Base-by-base conservation (phyloP, 2,888 invertebrate species). In the Cheilosia urbana region DNA sequence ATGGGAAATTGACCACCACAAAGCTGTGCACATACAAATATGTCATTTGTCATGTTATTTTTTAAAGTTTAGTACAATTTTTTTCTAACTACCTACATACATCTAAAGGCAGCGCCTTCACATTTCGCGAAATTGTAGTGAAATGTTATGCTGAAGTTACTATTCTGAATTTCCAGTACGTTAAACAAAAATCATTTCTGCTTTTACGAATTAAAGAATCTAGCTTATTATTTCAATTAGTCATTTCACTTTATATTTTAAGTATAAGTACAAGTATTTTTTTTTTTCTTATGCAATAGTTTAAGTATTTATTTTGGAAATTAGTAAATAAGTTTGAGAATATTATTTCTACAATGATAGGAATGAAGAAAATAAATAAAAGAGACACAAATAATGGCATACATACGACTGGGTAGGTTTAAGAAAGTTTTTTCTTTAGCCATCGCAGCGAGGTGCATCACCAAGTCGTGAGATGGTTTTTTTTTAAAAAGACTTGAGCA, bases 161-260 rank as follows among this genome's bases (percentile, higher is more conserved):
- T 58, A n/a, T 62, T 73, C 55, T 77, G 71, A 72, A 57, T 72
- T 19, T 76, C 45, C 21, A 47, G 11, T 53, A 71, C 53, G 21
- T 37, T 2, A 21, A 63, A 27, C 27, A 40, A 27, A 51, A 62
- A 42, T 17, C 19, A 51, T 47, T 84, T 79, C 42, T 66, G 73
- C 66, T 76, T 84, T 71, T 47, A 45, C 7, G 17, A 51, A 37
- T 27, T 47, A 45, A 42, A 76, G 37, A 83, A 83, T 68, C 51
- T 79, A 68, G 65, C 76, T 71, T 65, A 69, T 80, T 65, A 71
- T 85, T 85, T 79, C 85, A 85, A 85, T 78, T 85, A 85, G 85
- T 85, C 85, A 85, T 85, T 85, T 85, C 85, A 85, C 69, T 81
- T 72, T 76, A 85, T 63, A 30, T 81, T 55, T 77, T 80, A 85